phyloP scores from a whole-genome alignment of 1,140 invertebrate species.

The Lepidurus arcticus region DNA sequence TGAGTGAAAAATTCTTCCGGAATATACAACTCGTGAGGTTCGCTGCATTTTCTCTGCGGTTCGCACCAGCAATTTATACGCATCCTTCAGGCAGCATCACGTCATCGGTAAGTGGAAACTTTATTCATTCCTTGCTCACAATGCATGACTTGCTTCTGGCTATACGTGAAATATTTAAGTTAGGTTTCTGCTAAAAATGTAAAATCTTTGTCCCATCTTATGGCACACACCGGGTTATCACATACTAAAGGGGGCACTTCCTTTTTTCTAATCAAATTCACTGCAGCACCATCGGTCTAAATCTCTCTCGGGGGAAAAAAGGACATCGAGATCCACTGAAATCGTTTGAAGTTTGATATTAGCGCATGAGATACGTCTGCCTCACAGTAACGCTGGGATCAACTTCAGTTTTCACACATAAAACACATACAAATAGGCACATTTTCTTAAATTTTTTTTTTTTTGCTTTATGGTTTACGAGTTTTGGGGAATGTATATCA shows the following conservation, averaged over 20 bases:
- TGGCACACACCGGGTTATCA: slow-evolving; percentile 17
- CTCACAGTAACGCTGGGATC: not conserved
- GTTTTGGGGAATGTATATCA: no score
- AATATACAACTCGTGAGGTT: not conserved
- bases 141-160: not conserved
- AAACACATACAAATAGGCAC: no score
- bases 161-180: not conserved
- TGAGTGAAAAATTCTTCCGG: not conserved
- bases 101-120: not conserved
- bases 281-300: not conserved
- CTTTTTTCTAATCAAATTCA: not conserved
- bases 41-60: not conserved
- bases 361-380: not conserved
- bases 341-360: not conserved
- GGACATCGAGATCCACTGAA: not conserved
- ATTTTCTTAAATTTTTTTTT: not conserved
- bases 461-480: not conserved
- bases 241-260: not conserved
- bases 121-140: not conserved
- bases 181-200: not conserved
- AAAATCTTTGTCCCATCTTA: not conserved
- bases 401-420: not conserved
- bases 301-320: not conserved
- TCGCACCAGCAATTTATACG: not conserved
- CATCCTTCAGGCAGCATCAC: not conserved